Evolutionary conservation across 2,113 vertebrate genomes (phyloP), one percentile per base, ranked within the genome.

Genomic region (Centropristis striata): DNA sequence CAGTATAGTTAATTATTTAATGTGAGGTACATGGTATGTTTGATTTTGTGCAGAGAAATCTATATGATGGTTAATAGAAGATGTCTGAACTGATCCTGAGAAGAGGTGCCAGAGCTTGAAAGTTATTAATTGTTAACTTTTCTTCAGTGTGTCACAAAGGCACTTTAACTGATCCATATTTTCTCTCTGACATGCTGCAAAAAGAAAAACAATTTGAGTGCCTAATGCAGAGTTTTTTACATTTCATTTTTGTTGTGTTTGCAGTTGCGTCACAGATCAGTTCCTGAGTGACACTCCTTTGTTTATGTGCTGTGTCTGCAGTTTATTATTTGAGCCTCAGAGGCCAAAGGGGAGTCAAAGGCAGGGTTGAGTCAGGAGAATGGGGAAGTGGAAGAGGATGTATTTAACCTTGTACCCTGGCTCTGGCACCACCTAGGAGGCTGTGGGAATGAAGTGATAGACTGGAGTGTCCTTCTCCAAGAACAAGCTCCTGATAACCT

Each of bases 341-440:
- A 72, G 80, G 73, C 85, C 69, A 78, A 46, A 54, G 28, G 39
- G 53, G 36, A 72, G 71, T 75, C 90, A 86, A 54, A 58, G 49
- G n/a, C 37, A 63, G 83, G 21, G 51, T 15, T 32, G 70, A 63
- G 25, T 10, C 6, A 58, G 32, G 73, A 63, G 63, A 75, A 90
- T 84, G 76, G 28, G 82, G 91, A 93, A 93, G 87, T 47, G 46
- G 28, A 87, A 90, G 85, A 78, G 92, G 92, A 94, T 93, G 89
- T 93, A 83, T 92, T 93, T 90, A 92, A 80, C 90, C 89, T 0
- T 72, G 1, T 25, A 37, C 23, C 49, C 18, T 16, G 37, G 18
- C 4, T 58, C 49, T n/a, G 69, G 37, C 44, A 53, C 63, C 36
- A 51, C 36, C 4, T 51, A 21, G 2, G 21, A 61, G 47, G 20